Conservation (phyloP, 2,797 vertebrate genomes). For the Carcharodon carcharias region DNA sequence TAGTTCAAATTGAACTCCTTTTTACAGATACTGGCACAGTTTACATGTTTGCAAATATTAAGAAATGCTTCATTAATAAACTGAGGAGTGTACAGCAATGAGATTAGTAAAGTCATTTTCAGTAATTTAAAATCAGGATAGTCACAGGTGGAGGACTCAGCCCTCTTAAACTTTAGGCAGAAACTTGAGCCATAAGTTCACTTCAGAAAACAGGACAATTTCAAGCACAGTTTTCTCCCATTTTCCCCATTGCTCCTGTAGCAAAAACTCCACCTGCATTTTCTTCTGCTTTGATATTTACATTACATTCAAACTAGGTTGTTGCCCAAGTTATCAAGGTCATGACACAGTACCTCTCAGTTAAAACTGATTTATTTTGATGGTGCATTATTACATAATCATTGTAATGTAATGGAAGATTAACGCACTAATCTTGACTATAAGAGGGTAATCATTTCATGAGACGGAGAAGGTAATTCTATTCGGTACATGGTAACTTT, state of each 20-base stretch:
- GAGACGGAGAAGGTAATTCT: not conserved
- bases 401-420: not conserved
- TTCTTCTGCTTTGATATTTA: not conserved
- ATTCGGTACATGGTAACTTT: not conserved
- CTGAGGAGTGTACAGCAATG: not conserved
- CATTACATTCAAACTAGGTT: not conserved
- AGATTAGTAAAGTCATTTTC: not conserved
- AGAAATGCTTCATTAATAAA: not conserved
- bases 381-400: not conserved
- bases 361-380: not conserved
- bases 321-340: not conserved
- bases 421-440: not conserved
- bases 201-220: not conserved
- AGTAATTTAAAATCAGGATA: not conserved
- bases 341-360: not conserved
- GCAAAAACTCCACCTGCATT: not conserved
- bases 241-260: not conserved
- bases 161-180: not conserved
- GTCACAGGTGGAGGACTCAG: not conserved
- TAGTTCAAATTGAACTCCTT: not conserved
- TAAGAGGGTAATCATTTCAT: not conserved
- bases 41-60: not conserved
- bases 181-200: not conserved
- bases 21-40: not conserved
- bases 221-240: not conserved